phyloP scores from a whole-genome alignment of 2,888 invertebrate genomes.

The Drosophila atripex region DNA sequence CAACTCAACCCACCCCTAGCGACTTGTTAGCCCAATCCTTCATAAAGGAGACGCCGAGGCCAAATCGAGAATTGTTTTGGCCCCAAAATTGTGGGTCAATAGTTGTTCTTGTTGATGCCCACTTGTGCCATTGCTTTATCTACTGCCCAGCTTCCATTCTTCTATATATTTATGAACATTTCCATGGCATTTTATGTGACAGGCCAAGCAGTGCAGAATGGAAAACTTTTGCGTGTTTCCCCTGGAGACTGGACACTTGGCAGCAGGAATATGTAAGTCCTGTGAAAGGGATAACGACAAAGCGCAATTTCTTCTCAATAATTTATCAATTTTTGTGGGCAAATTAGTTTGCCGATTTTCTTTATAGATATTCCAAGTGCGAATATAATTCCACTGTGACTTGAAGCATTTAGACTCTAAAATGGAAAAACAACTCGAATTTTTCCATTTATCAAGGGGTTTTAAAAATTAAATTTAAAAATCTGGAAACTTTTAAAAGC shows the following conservation, averaged over 20 bases:
- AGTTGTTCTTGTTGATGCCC: slow-evolving; percentile 14
- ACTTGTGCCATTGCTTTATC: slow-evolving; percentile 11
- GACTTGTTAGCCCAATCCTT: slow-evolving; percentile 13
- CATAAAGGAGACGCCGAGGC: slow-evolving; percentile 24
- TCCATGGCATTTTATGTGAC: slow-evolving; percentile 36
- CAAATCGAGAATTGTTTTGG: slow-evolving; percentile 34
- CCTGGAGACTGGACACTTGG: slow-evolving; percentile 18
- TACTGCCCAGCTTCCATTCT: slow-evolving; percentile 3
- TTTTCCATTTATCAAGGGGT: too few relatives aligned
- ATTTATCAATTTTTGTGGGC: slow-evolving; percentile 15
- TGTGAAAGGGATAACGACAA: slow-evolving; percentile 19
- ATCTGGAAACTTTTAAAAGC: background rate
- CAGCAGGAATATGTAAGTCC: slow-evolving; percentile 27
- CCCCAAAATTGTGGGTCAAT: slow-evolving; percentile 40
- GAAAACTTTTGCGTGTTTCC: slow-evolving; percentile 10
- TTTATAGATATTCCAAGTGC: too few relatives aligned
- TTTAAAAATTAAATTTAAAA: too few relatives aligned
- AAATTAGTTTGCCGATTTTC: slow-evolving; percentile 15
- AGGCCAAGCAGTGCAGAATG: slow-evolving; percentile 32
- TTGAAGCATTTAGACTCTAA: background rate
- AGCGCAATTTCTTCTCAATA: slow-evolving; percentile 30
- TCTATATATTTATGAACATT: slow-evolving; percentile 32
- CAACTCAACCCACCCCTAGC: slow-evolving; percentile 17
- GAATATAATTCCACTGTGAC: background rate
- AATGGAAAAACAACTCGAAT: too few relatives aligned